These are phyloP conservation scores for Thunnus maccoyii DNA, from an alignment of 2,113 vertebrate genomes.

Conservation along the genomic window DNA sequence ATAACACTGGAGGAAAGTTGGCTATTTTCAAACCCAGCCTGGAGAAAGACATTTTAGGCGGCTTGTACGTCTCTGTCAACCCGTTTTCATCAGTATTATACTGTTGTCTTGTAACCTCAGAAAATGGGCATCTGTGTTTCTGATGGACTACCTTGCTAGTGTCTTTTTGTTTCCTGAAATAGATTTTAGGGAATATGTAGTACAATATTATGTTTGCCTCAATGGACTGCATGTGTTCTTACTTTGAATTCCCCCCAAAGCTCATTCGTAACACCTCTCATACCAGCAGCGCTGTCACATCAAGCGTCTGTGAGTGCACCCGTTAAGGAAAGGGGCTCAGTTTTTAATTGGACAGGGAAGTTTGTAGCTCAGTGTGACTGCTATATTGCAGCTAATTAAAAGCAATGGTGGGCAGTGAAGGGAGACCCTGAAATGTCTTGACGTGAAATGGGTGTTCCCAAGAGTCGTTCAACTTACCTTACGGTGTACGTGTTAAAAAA, in stretches of 20 bases:
- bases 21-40: conserved; percentile 35
- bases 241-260: conserved; percentile 29
- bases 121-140: background rate
- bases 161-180: conserved; percentile 14
- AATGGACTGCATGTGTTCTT: background rate
- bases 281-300: conserved; percentile 17
- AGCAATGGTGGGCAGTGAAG: conserved; percentile 2
- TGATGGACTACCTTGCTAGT: background rate
- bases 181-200: background rate
- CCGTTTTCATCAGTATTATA: conserved; percentile 5
- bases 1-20: background rate
- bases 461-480: background rate
- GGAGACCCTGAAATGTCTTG: conserved; percentile 22
- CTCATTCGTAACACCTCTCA: conserved; percentile 32
- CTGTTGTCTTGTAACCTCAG: background rate
- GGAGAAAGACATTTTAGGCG: background rate
- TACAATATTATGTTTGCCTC: background rate
- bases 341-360: conserved; percentile 36
- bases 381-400: conserved; percentile 50
- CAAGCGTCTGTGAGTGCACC: background rate
- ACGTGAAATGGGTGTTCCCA: conserved; percentile 11
- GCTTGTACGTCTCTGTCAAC: background rate
- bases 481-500: background rate
- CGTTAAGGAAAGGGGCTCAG: background rate
- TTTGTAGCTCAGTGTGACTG: conserved; percentile 14